These are phyloP conservation scores for Saturnia japonica DNA, from an alignment of 2,888 invertebrate genomes.

Conservation along the genomic window DNA sequence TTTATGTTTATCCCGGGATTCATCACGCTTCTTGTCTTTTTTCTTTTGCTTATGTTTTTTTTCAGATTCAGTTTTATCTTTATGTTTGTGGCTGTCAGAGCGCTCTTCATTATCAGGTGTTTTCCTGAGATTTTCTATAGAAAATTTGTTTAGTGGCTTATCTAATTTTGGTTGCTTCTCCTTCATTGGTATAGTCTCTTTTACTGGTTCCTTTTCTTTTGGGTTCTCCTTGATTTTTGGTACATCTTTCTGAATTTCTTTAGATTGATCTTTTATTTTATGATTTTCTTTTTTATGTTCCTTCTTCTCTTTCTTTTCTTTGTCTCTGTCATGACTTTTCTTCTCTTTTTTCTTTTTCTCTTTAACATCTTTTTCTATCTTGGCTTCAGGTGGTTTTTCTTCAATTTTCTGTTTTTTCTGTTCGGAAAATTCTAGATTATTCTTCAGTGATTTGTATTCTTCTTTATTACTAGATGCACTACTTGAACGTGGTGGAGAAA, in stretches of 20 bases:
- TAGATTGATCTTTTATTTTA: constrained; percentile 71
- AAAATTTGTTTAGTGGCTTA: constrained; percentile 72
- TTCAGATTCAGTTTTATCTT: constrained; percentile 78
- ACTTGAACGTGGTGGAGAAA: constrained; percentile 64
- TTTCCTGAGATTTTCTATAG: constrained; percentile 75
- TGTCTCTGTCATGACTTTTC: constrained; percentile 84
- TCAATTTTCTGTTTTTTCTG: constrained; percentile 70
- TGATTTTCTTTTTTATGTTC: constrained; percentile 83
- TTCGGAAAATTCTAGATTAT: constrained; percentile 55
- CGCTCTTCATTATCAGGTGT: constrained; percentile 67
- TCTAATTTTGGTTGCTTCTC: constrained; percentile 65
- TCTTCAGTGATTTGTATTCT: constrained; percentile 66
- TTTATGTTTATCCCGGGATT: constrained; percentile 83
- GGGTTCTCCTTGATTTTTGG: constrained; percentile 58
- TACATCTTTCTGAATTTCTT: constrained; percentile 59
- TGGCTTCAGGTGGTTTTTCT: constrained; percentile 78
- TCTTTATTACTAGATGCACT: constrained; percentile 74
- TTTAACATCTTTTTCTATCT: constrained; percentile 76
- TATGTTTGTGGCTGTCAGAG: constrained; percentile 64
- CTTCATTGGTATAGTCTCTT: constrained; percentile 56
- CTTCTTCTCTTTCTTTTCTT: constrained; percentile 81
- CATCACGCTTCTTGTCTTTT: constrained; percentile 85
- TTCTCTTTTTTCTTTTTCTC: constrained; percentile 84
- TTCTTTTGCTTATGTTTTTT: constrained; percentile 84
- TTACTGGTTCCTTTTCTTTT: constrained; percentile 59